A percentile compares a stretch with the other conserved stretches of the same genome.
Conservation (phyloP, 2,797 vertebrate species). For the Chlorospingus flavigularis region DNA sequence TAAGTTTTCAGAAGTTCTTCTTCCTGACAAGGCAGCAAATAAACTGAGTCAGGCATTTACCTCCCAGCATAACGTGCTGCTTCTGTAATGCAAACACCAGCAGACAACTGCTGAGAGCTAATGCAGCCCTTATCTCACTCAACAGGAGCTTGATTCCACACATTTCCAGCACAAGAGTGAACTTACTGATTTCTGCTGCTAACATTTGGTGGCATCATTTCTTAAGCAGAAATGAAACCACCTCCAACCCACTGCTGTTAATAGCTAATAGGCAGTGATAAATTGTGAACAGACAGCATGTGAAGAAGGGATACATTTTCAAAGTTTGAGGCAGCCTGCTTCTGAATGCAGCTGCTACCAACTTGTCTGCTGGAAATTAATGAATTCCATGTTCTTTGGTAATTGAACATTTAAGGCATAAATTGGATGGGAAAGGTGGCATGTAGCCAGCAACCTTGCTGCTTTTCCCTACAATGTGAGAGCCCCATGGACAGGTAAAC, state of each 20-base stretch:
- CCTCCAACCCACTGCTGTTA: background rate
- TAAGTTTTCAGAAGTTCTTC: constrained; percentile 41
- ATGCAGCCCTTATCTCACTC: constrained; percentile 59
- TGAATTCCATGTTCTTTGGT: background rate
- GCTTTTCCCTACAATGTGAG: background rate
- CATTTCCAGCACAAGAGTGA: constrained; percentile 34
- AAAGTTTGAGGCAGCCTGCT: background rate
- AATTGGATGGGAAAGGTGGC: background rate
- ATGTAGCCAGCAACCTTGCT: background rate
- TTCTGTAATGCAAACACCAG: constrained; percentile 44
- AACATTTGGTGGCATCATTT: background rate
- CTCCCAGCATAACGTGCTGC: constrained; percentile 30
- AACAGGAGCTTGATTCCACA: constrained; percentile 23
- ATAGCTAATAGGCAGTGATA: background rate
- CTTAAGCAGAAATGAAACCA: constrained; percentile 4
- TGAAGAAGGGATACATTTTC: background rate
- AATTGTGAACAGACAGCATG: background rate
- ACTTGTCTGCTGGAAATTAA: background rate
- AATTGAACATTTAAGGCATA: background rate
- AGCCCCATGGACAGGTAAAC: background rate
- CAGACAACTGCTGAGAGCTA: constrained; percentile 63
- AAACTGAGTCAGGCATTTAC: constrained; percentile 43
- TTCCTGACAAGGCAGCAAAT: constrained; percentile 51
- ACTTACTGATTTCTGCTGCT: constrained; percentile 12
- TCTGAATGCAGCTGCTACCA: background rate